Base-by-base conservation (phyloP, 2,797 vertebrate genomes). In the Gadopsis marmoratus region DNA sequence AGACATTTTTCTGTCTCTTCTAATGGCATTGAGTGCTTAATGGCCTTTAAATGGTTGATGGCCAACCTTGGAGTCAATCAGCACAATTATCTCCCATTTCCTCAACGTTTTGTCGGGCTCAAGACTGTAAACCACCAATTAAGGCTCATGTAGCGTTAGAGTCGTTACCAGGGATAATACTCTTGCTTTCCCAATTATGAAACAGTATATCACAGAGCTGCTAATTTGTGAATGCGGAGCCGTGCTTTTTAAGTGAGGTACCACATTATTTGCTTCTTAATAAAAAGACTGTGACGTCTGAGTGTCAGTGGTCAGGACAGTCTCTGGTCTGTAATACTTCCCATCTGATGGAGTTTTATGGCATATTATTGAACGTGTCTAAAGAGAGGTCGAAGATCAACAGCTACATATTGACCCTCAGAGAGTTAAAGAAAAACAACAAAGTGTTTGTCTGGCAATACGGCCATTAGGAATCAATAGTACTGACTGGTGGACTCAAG, bases 91-190 rank as follows among this genome's bases (percentile, higher is more conserved):
- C 76, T 71, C 62, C 65, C 17, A 19, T 64, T 61, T 71, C 61
- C 35, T 66, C 64, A 39, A 67, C 67, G 59, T 45, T 64, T 66
- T 73, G 59, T 29, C 11, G 45, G 19, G 67, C 66, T 71, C 65
- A 70, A 41, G 83, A 75, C 78, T 62, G 43, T 53, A 78, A 87
- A 87, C 74, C 79, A 68, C 70, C 84, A 86, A 88, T 88, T 91
- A 86, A 75, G 74, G 41, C 70, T 72, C 41, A 77, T 86, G 47
- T 75, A 66, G 48, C 3, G 48, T 50, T 67, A 10, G 86, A 85
- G 71, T 69, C 58, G 33, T 74, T 79, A 76, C 61, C 0, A 37
- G 86, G 83, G 85, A 74, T 81, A 70, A 81, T 74, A 71, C 62
- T 72, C 29, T 45, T 31, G 11, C 73, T 71, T 68, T 74, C 50